Evolutionary conservation across 1,140 invertebrate species (phyloP).

Genomic region (Philopotamus ludificatus): DNA sequence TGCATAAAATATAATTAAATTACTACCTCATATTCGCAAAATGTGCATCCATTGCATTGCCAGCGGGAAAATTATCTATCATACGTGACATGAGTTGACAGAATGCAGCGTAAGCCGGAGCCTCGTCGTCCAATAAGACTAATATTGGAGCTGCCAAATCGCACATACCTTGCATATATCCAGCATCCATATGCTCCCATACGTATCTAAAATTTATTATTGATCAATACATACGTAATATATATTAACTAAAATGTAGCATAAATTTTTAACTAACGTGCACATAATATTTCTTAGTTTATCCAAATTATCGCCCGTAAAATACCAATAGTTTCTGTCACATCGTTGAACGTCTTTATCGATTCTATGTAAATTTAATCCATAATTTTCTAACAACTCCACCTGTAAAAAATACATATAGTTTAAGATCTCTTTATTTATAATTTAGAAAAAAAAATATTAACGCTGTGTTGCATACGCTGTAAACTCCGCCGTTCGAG

Average conservation of each 20-base stretch:
- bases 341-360: constrained; percentile 96
- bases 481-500: constrained; percentile 84
- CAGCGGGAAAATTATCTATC: constrained; percentile 89
- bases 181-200: constrained; percentile 90
- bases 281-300: constrained; percentile 95
- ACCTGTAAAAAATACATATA: constrained; percentile 53
- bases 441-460: neutral
- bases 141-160: constrained; percentile 90
- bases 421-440: neutral
- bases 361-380: constrained; percentile 88
- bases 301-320: constrained; percentile 83
- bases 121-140: constrained; percentile 90
- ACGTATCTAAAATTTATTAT: constrained; percentile 67
- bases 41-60: constrained; percentile 91
- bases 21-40: constrained; percentile 88
- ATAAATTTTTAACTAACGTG: constrained; percentile 67
- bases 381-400: constrained; percentile 83
- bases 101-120: constrained; percentile 89
- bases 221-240: neutral
- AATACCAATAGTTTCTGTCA: constrained; percentile 92
- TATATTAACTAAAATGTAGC: neutral
- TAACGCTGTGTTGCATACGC: constrained; percentile 58
- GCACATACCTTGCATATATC: constrained; percentile 93
- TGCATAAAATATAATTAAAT: constrained; percentile 12
- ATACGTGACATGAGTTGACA: constrained; percentile 87